Evolutionary conservation across 2,888 invertebrate genomes (phyloP), one percentile per base, ranked within the genome.

Genomic region (Dicyrtoma fusca): DNA sequence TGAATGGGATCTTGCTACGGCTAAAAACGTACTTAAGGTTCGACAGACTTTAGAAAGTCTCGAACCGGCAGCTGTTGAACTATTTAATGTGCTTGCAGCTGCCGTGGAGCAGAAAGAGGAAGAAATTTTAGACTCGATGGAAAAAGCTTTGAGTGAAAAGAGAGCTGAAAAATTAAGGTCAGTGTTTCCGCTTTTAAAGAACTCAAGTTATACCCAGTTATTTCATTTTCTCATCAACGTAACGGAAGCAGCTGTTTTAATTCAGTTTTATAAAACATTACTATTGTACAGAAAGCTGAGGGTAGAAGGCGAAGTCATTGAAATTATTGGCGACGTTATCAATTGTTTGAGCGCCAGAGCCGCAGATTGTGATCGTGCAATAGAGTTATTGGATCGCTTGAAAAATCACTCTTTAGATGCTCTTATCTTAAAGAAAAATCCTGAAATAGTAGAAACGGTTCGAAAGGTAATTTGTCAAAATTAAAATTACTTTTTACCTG

Each of bases 341-440:
- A 75, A 76, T 17, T 75, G 76, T 80, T 84, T 92, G 57, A 87
- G 89, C 61, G 83, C 90, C 59, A 88, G 88, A 79, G 86, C 87
- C 75, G 92, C 92, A 0, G 89, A 92, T 80, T 88, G 91, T 0
- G 89, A 91, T 45, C 84, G 88, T 71, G 92, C 92, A 76, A 83
- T 93, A 45, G 87, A 88, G 66, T 85, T 89, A 1, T 84, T 94
- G 77, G 89, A 91, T 55, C 87, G 89, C 74, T 83, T 83, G 13
- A 84, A 86, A 82, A 72, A 66, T 69, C 86, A 86, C 8, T 84
- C 88, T 5, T 82, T 91, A 23, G 89, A 89, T 75, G 88, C 90
- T 0, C 83, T 92, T 23, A 92, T 92, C 90, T 83, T 95, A 53
- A 87, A 92, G 71, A 93, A 93, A 79, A 91, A 93, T 85, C 90